Evolutionary conservation across 1,140 invertebrate genomes (phyloP), one percentile per base, ranked within the genome.

Genomic region (Amyelois transitella): DNA sequence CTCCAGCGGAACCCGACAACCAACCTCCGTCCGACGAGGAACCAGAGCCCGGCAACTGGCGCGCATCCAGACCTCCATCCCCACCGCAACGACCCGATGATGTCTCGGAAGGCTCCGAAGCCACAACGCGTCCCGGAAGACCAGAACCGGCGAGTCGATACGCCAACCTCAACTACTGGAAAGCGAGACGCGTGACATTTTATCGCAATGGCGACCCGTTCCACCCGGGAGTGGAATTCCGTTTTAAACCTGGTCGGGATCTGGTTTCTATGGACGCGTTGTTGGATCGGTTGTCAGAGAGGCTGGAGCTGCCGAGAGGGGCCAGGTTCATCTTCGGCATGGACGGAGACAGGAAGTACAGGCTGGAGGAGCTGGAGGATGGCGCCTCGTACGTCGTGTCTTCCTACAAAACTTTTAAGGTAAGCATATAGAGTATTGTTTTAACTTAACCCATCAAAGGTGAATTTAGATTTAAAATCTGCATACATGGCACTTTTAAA

Each of bases 181-280:
- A 94, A 61, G 96, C 96, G 0, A 90, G 94, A 52, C 89, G 96
- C 18, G 94, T 98, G 28, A 94, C 94, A 0, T 98, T 98, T 84
- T 98, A 95, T 85, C 93, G 95, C 74, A 99, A 98, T 91, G 97
- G 97, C 3, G 96, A 98, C 82, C 94, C 94, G 0, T 96, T 97
- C 77, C 96, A 94, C 81, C 95, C 95, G 38, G 96, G 96, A 0
- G 91, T 97, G 17, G 95, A 96, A 78, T 94, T 96, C 72, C 92
- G 96, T 38, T 97, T 98, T 73, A 95, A 95, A 64, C 94, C 95
- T 2, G 94, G 95, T 0, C 90, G 95, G 55, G 96, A 97, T 77
- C 94, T 98, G 63, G 92, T 92, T n/a, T 95, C 93, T 7, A 85
- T 98, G 88, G 96, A 98, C 69, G 93, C 93, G 5, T 89, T 99